Evolutionary conservation across 2,888 invertebrate genomes (phyloP).

Genomic region (Chrysodeixis includens): DNA sequence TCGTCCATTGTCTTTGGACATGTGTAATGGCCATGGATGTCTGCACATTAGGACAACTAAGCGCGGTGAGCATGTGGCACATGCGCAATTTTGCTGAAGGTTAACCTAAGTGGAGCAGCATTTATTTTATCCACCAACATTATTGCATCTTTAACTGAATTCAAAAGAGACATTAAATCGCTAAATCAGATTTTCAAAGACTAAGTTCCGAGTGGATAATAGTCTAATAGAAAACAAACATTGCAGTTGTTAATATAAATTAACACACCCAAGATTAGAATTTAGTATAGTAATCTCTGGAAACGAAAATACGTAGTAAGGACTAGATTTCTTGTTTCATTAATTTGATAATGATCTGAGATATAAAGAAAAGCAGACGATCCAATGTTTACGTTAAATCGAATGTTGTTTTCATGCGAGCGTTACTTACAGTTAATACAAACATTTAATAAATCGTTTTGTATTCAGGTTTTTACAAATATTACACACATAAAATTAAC

Average conservation of each 20-base stretch:
- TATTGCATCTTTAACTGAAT: constrained; percentile 11
- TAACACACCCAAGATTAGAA: neutral
- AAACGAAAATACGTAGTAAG: neutral
- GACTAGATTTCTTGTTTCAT: constrained; percentile 6
- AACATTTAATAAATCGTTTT: constrained; percentile 12
- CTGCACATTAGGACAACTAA: constrained; percentile 51
- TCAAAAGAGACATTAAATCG: too few species aligned
- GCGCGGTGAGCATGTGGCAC: constrained; percentile 46
- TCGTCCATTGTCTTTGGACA: constrained; percentile 49
- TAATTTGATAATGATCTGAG: constrained; percentile 9
- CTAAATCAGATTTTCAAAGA: too few species aligned
- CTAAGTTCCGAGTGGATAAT: too few species aligned
- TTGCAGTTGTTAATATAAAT: neutral
- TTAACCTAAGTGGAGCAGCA: constrained; percentile 46
- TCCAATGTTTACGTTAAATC: constrained; percentile 28
- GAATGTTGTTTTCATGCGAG: constrained; percentile 18
- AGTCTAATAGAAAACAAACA: too few species aligned
- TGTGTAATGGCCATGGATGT: constrained; percentile 47
- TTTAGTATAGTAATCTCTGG: neutral
- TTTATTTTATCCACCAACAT: constrained; percentile 14
- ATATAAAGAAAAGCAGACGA: constrained; percentile 22
- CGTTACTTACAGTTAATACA: neutral
- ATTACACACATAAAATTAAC: neutral
- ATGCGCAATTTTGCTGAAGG: constrained; percentile 54
- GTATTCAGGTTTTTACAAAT: constrained; percentile 5